These are phyloP conservation scores for Nyctereutes procyonoides DNA, from an alignment of 2,113 vertebrate genomes.

Conservation along the genomic window DNA sequence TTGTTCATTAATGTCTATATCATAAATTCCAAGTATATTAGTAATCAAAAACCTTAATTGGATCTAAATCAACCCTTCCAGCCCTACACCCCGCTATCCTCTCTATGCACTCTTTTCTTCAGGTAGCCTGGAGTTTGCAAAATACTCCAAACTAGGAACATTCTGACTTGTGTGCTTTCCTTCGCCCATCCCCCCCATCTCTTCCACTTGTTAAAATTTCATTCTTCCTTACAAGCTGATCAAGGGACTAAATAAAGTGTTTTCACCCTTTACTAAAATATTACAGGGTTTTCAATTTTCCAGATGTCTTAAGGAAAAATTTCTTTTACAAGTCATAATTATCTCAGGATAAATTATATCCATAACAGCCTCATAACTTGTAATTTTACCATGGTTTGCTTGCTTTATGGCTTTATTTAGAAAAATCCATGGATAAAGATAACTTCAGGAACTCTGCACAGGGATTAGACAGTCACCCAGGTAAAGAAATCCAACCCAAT, in stretches of 20 bases:
- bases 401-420: not conserved
- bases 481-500: not conserved
- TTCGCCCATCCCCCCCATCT: not conserved
- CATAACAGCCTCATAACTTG: not conserved
- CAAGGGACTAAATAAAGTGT: not conserved
- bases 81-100: not conserved
- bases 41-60: not conserved
- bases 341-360: not conserved
- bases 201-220: not conserved
- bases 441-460: not conserved
- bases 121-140: not conserved
- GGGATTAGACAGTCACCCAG: too few relatives aligned
- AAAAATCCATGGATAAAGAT: not conserved
- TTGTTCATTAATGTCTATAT: not conserved
- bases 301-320: not conserved
- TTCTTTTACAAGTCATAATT: not conserved
- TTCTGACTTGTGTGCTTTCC: not conserved
- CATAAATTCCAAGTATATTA: not conserved
- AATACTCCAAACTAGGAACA: not conserved
- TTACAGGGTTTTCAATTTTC: not conserved
- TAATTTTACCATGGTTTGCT: not conserved
- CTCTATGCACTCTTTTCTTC: not conserved
- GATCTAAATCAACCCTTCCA: not conserved
- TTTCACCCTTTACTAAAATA: not conserved
- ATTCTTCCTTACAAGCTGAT: not conserved